Percentiles rank a stretch among this genome's conserved stretches.
phyloP scores from a whole-genome alignment of 2,888 invertebrate genomes.

The Agonopterix subpropinquella region DNA sequence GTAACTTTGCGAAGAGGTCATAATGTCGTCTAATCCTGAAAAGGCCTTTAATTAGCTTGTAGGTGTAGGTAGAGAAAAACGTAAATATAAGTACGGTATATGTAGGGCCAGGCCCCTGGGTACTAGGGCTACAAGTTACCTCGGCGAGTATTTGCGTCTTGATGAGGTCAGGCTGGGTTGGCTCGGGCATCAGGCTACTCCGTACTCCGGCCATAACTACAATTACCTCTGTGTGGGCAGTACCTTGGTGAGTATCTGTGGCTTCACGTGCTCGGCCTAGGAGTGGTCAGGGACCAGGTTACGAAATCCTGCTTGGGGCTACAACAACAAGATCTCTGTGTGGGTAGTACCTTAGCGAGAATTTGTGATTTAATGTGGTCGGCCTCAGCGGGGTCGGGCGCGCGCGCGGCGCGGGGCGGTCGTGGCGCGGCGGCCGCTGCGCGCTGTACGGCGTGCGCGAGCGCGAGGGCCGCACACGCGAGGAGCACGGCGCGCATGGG shows the following conservation, averaged over 20 bases:
- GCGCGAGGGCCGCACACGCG: slow-evolving; percentile 69
- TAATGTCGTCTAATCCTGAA: too few relatives aligned
- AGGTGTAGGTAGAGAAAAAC: too few relatives aligned
- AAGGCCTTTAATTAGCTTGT: too few relatives aligned
- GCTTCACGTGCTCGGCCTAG: slow-evolving; percentile 28
- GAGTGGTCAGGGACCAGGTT: slow-evolving; percentile 17
- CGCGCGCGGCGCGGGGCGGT: slow-evolving; percentile 30
- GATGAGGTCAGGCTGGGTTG: slow-evolving; percentile 25
- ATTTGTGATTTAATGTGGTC: slow-evolving; percentile 31
- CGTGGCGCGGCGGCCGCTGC: slow-evolving; percentile 59
- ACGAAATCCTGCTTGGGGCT: too few relatives aligned
- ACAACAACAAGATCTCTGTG: slow-evolving; percentile 1
- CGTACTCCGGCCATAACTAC: not conserved
- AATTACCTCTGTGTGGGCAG: not conserved
- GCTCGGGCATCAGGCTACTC: slow-evolving; percentile 16
- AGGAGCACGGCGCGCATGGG: slow-evolving; percentile 62
- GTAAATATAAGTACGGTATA: too few relatives aligned
- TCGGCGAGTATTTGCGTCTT: slow-evolving; percentile 22
- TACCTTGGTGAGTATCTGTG: slow-evolving; percentile 18
- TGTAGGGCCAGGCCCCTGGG: too few relatives aligned
- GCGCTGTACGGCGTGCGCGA: slow-evolving; percentile 51
- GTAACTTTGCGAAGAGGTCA: too few relatives aligned
- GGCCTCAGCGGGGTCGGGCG: slow-evolving; percentile 23
- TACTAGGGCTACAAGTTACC: not conserved
- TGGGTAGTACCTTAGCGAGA: slow-evolving; percentile 6